Evolutionary conservation across 2,888 invertebrate species (phyloP), one percentile per base, ranked within the genome.

Genomic region (Tuberolachnus salignus): DNA sequence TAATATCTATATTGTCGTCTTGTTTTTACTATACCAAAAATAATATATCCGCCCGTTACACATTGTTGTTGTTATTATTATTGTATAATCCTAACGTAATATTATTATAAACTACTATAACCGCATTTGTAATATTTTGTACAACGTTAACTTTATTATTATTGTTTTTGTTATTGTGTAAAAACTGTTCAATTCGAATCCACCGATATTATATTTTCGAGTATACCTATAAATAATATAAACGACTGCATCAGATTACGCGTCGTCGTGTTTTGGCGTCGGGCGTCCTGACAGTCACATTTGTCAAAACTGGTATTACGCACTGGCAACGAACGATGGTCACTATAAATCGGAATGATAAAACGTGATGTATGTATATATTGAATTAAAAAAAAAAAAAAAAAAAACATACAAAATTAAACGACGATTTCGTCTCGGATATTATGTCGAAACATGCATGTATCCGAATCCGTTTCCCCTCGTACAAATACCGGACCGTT

Each of bases 221-320:
- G n/a, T 16, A 59, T 59, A 53, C 53, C 10, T 34, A 34, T 16
- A 26, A 16, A 59, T 59, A 59, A 59, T 16, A 16, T 34, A 34
- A 6, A 42, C 23, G 57, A 59, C 67, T 67, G 75, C 67, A 78
- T 78, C 75, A 78, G 75, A 78, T 78, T 78, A 78, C 75, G 75
- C 67, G 34, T 34, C 34, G 34, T n/a, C 75, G 66, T 19, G 55
- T 49, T n/a, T 46, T 49, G 75, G 75, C 66, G 67, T 78, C 67
- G 42, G 49, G 2, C 44, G 53, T n/a, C 42, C 34, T n/a, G 74
- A 42, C 44, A 14, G 42, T 66, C n/a, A 78, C n/a, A 78, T 78
- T 78, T 78, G 75, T 78, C 75, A 78, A 67, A 67, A 42, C 44
- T 66, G 66, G 66, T 66, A 66, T 55, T 46, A 55, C 66, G 55